These are phyloP conservation scores for Nomada goodeniana DNA, from an alignment of 2,888 invertebrate genomes.

Conservation along the genomic window DNA sequence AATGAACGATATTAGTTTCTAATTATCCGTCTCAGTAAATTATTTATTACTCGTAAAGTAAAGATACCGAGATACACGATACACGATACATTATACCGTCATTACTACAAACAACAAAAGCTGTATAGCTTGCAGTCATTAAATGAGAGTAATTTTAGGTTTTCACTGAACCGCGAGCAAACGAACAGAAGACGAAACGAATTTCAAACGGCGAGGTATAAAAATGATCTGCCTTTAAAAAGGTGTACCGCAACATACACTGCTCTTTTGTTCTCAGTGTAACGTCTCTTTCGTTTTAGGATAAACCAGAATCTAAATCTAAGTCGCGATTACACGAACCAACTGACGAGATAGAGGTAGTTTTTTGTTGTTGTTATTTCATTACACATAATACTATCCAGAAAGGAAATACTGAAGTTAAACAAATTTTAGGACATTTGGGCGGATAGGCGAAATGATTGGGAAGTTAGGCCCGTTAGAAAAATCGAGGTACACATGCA, in stretches of 20 bases:
- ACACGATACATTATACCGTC: not conserved
- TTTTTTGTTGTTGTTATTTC: not conserved
- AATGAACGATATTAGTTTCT: not conserved
- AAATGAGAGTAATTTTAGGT: slow-evolving; percentile 46
- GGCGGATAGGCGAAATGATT: slow-evolving; percentile 17
- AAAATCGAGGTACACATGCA: slow-evolving; percentile 41
- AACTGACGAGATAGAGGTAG: slow-evolving; percentile 50
- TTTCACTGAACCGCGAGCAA: slow-evolving; percentile 2
- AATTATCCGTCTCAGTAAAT: not conserved
- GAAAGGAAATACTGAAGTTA: not conserved
- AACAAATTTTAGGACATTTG: slow-evolving; percentile 44
- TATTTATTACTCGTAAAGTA: not conserved
- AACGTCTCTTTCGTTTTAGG: slow-evolving; percentile 42
- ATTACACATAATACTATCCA: not conserved
- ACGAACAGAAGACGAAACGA: slow-evolving; percentile 10
- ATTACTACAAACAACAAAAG: not conserved
- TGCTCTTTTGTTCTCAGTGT: not conserved
- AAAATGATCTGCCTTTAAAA: not conserved
- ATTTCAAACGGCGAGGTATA: slow-evolving; percentile 51
- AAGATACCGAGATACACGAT: slow-evolving; percentile 40
- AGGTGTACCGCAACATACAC: not conserved
- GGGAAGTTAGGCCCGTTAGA: slow-evolving; percentile 24
- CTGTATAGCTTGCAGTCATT: not conserved
- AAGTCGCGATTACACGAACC: slow-evolving; percentile 19
- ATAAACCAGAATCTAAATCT: slow-evolving; percentile 5